These are phyloP conservation scores for Parthenolecanium corni DNA, from an alignment of 2,888 invertebrate genomes.

Conservation along the genomic window DNA sequence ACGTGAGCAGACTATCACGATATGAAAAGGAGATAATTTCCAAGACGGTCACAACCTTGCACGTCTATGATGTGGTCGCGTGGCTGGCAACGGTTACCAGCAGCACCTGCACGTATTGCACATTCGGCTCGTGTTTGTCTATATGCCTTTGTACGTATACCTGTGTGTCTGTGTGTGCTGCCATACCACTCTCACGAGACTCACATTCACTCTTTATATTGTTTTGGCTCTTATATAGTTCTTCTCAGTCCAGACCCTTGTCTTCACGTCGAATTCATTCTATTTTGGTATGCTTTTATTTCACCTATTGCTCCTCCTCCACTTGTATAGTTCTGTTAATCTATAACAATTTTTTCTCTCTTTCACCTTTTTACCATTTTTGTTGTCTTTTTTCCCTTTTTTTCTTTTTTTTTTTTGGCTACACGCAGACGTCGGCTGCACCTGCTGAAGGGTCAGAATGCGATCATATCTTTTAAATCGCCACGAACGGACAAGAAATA, in stretches of 20 bases:
- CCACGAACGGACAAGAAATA: conserved; percentile 25
- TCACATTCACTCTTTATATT: too few relatives aligned
- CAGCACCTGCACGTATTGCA: conserved; percentile 26
- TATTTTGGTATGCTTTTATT: neutral
- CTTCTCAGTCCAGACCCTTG: too few relatives aligned
- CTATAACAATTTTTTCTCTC: neutral
- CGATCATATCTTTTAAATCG: conserved; percentile 18
- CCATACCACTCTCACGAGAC: too few relatives aligned
- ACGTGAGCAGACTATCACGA: conserved; percentile 14
- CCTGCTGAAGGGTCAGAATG: conserved; percentile 24
- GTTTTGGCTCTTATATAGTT: too few relatives aligned
- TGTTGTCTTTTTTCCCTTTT: neutral
- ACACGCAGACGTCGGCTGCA: conserved; percentile 16
- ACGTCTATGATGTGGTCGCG: conserved; percentile 21
- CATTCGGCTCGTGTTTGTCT: conserved; percentile 3
- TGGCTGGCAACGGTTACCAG: conserved; percentile 18
- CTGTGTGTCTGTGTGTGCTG: too few relatives aligned
- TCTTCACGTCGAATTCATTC: too few relatives aligned
- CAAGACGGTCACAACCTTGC: conserved; percentile 8
- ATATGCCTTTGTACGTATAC: too few relatives aligned
- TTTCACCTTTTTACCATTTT: neutral
- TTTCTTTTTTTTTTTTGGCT: neutral
- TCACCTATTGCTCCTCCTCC: neutral
- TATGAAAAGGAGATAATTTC: conserved; percentile 16
- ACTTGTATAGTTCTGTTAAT: neutral